Evolutionary conservation across 1,140 invertebrate genomes (phyloP), one percentile per base, ranked within the genome.

Genomic region (Drosophila erecta): DNA sequence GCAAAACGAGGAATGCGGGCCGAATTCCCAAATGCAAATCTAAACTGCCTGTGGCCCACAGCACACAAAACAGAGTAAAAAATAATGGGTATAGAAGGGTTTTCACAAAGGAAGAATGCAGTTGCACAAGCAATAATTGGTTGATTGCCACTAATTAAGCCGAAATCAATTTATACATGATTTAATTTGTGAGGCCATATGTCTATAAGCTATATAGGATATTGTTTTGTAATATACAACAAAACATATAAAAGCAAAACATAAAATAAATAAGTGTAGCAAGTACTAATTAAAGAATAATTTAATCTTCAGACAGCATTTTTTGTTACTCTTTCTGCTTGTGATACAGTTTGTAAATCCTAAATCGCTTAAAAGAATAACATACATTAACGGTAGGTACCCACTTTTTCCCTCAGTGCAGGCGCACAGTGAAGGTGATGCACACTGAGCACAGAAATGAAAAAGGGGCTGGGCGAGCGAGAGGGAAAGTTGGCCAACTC

Each of bases 1-100:
- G 53, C 43, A 66, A 30, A 60, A 40, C 27, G 43, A 24, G 40
- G 33, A 51, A 20, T 27, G 76, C 61, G 71, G 71, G 67, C 55
- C 61, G 83, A 66, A 85, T 85, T 85, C 60, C 81, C 70, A 81
- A 86, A 86, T 86, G 81, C 81, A 86, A 86, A 86, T 86, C 81
- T 87, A 86, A 86, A 78, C 74, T 86, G 83, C 78, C 69, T 60
- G 27, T 87, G 65, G 81, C 76, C 57, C 47, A 46, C 65, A 61
- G 22, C 10, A 30, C 50, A 73, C 22, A 33, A 15, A 33, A 33
- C 69, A 49, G 22, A 56, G 38, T 65, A 22, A 59, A n/a, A 40
- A 22, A 33, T 22, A 59, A 2, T 10, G 2, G 5, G 3, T 12
- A 8, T 4, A 10, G 10, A 30, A 30, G 2, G 7, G 30, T 10